Percentiles rank a stretch among this genome's conserved stretches.
Conservation (phyloP, 2,888 invertebrate species). For the Lithosia quadra region DNA sequence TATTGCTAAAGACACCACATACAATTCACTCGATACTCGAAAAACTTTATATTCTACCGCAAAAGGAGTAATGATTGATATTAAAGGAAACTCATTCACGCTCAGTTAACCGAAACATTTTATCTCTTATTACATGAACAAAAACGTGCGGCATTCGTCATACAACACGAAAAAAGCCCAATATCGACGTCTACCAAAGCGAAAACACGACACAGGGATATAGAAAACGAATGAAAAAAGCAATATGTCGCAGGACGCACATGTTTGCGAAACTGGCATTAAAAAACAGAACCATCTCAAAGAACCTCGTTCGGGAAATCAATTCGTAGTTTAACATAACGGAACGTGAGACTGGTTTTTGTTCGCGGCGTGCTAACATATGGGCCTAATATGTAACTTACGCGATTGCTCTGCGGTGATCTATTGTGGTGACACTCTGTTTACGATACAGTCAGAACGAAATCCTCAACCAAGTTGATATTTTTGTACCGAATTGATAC, state of each 20-base stretch:
- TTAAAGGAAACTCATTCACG: constrained; percentile 29
- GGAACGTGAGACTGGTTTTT: constrained; percentile 68
- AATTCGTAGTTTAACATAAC: constrained; percentile 78
- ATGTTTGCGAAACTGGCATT: constrained; percentile 74
- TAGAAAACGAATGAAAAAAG: constrained; percentile 78
- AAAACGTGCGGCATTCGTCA: constrained; percentile 63
- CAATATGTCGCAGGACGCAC: constrained; percentile 75
- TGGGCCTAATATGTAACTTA: constrained; percentile 73
- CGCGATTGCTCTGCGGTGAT: constrained; percentile 65
- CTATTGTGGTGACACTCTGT: constrained; percentile 57
- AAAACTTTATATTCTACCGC: background rate
- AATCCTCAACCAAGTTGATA: constrained; percentile 31
- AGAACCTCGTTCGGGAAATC: constrained; percentile 71
- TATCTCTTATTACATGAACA: constrained; percentile 60
- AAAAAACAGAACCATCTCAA: constrained; percentile 70
- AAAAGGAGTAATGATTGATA: background rate
- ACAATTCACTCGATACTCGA: background rate
- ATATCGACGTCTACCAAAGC: constrained; percentile 71
- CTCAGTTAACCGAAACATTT: constrained; percentile 41
- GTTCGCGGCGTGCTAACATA: constrained; percentile 64
- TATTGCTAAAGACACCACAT: background rate
- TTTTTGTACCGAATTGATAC: background rate
- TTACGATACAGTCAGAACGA: constrained; percentile 50
- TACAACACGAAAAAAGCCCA: constrained; percentile 66
- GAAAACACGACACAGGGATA: constrained; percentile 68